Evolutionary conservation across 1,140 invertebrate genomes (phyloP).

Genomic region (Batillaria attramentaria): DNA sequence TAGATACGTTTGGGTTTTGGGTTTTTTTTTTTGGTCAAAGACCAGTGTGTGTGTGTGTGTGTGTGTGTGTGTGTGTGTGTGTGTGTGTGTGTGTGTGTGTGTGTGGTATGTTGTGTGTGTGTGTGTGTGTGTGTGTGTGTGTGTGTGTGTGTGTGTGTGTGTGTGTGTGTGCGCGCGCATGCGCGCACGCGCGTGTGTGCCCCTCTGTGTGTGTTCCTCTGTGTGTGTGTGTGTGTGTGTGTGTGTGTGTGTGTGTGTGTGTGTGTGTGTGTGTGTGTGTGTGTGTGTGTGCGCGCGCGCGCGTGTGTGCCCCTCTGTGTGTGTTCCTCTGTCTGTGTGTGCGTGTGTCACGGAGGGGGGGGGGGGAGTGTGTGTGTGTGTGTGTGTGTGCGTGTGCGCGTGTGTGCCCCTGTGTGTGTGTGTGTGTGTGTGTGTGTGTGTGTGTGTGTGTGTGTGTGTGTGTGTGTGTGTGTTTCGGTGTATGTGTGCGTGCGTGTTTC

Average conservation of each 20-base stretch:
- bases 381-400: too few relatives aligned
- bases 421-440: background rate
- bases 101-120: background rate
- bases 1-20: too few relatives aligned
- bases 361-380: background rate
- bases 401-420: too few relatives aligned
- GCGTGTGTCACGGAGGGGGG: background rate
- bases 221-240: constrained; percentile 14
- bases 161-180: background rate
- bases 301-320: background rate
- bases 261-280: background rate
- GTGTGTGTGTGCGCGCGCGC: background rate
- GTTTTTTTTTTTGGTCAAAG: too few relatives aligned
- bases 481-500: too few relatives aligned
- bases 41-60: constrained; percentile 10
- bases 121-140: constrained; percentile 21
- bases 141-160: background rate
- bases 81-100: background rate
- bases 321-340: constrained; percentile 2
- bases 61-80: constrained; percentile 13
- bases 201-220: background rate
- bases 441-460: too few relatives aligned
- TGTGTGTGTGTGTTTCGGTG: too few relatives aligned
- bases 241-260: background rate
- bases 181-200: background rate